Base-by-base conservation (phyloP, 1,140 invertebrate genomes). In the Drosophila setifemur region DNA sequence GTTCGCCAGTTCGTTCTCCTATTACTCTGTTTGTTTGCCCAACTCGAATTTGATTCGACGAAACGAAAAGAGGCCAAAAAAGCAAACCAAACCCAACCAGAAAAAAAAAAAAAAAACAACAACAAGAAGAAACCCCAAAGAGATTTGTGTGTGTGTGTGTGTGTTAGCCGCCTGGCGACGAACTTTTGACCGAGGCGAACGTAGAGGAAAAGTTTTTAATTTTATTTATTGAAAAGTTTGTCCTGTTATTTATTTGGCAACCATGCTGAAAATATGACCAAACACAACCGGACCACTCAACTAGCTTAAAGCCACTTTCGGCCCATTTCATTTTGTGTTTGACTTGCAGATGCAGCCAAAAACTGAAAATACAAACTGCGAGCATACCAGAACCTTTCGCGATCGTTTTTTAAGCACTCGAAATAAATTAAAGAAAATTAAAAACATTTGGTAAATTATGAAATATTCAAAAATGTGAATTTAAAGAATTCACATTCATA, bases 191-290 rank as follows among this genome's bases (percentile, higher is more conserved):
- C 70, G 53, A 70, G 37, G 60, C 67, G 43, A 33, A 47, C 18
- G 47, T 54, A 45, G 39, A 35, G 61, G n/a, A 52, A 78, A 85
- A 85, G 81, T 86, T 85, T 86, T 85, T 86, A 85, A 85, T 85
- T 85, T 85, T 85, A 85, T 85, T 85, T 85, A 85, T 85, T 85
- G 81, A 86, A 85, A 85, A 85, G 75, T 85, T 85, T 83, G 79
- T 85, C 70, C 74, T 85, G 79, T 83, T 83, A 85, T 83, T 83
- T 86, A 85, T 83, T 73, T 86, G 48, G 61, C 60, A 86, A 55
- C 75, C 81, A 83, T 86, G 79, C 75, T 74, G 79, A 83, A 83
- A 82, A 82, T 82, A 73, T 85, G 74, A 77, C 77, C 63, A 73
- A 78, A 76, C 63, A 60, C 29, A 39, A 44, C 57, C 73, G 26